phyloP scores from a whole-genome alignment of 2,113 vertebrate species.

The Coptodon bakossiorum region DNA sequence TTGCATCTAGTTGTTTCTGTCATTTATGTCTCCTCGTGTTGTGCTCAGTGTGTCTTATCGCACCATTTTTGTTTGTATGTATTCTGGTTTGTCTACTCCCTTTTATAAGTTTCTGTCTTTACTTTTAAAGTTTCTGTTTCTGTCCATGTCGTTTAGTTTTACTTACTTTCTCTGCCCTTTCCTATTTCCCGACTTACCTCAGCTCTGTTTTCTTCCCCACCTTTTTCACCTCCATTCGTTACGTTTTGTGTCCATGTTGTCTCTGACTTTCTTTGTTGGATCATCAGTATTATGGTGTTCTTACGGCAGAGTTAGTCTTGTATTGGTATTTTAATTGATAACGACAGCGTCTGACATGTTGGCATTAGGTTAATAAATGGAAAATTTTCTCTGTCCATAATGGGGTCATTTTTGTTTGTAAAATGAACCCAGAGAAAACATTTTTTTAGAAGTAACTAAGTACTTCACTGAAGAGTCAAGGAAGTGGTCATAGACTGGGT shows the following conservation, averaged over 20 bases:
- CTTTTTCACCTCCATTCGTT: rapidly evolving
- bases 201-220: background rate
- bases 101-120: rapidly evolving
- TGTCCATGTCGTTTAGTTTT: rapidly evolving
- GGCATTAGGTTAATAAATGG: background rate
- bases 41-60: background rate
- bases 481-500: background rate
- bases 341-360: rapidly evolving
- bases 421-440: rapidly evolving
- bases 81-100: background rate
- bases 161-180: background rate
- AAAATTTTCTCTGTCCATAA: rapidly evolving
- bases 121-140: background rate
- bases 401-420: rapidly evolving
- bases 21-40: rapidly evolving
- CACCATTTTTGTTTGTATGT: background rate
- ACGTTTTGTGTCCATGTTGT: background rate
- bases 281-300: background rate
- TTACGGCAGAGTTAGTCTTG: rapidly evolving
- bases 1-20: background rate
- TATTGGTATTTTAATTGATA: background rate
- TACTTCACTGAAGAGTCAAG: rapidly evolving
- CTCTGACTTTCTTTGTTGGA: background rate
- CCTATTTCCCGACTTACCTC: background rate
- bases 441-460: rapidly evolving